A percentile compares a stretch with the other conserved stretches of the same genome.
phyloP scores from a whole-genome alignment of 2,888 invertebrate species.

The Drosophila villosipedis region DNA sequence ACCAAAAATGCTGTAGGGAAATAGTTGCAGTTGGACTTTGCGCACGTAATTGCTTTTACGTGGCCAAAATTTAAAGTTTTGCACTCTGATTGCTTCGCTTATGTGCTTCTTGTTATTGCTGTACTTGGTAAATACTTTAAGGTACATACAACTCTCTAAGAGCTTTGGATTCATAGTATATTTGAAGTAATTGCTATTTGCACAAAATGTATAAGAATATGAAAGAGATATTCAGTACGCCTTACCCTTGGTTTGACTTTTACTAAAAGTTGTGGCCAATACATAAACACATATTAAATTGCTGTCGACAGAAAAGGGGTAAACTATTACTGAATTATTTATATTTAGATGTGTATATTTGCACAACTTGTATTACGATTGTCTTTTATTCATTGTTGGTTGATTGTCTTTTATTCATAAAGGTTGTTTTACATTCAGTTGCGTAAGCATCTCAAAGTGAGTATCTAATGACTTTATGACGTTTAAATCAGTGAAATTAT shows the following conservation, averaged over 20 bases:
- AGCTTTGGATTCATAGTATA: neutral
- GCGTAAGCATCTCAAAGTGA: neutral
- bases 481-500: neutral
- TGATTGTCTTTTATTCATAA: neutral
- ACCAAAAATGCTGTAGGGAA: conserved; percentile 31
- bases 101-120: conserved; percentile 5
- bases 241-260: conserved; percentile 56
- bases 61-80: conserved; percentile 45
- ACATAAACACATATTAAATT: neutral
- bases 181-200: conserved; percentile 5
- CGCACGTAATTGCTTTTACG: conserved; percentile 63
- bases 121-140: conserved; percentile 6
- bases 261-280: conserved; percentile 21
- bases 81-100: conserved; percentile 36
- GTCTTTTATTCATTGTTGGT: neutral
- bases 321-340: neutral
- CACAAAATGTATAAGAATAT: conserved; percentile 12
- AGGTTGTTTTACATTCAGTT: neutral
- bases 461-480: neutral
- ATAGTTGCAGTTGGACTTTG: conserved; percentile 35
- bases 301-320: neutral
- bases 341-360: neutral
- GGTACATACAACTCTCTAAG: conserved; percentile 16
- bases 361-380: neutral
- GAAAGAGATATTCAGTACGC: conserved; percentile 3